Evolutionary conservation across 2,888 invertebrate species (phyloP), one percentile per base, ranked within the genome.

Genomic region (Drosophila kuntzei): DNA sequence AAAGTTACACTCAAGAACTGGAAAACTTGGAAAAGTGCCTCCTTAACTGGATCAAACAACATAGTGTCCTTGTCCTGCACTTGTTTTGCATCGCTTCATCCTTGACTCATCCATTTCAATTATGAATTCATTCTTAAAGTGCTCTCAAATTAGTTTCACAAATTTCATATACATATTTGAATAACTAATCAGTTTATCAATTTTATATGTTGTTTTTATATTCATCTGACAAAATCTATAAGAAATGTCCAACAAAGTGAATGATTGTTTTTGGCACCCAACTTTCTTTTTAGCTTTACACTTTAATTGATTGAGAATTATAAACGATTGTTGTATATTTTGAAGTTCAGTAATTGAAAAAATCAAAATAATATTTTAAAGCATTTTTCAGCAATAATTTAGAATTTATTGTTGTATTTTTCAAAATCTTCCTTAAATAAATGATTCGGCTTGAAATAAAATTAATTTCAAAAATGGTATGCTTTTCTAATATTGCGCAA

Each of bases 81-180:
- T 50, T n/a, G n/a, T n/a, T n/a, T n/a, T 18, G 12, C 25, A 25
- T 6, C 25, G 25, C 2, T n/a, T 27, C 6, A 12, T 47, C 11
- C 25, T 37, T 41, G 37, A n/a, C 53, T 9, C 53, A 39, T 41
- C 27, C 34, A 62, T 54, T 68, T 55, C 22, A 69, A 61, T 67
- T 67, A 57, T 47, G 36, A 69, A 61, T 61, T 51, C 14, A 20
- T 55, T 12, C 25, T 59, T 34, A 32, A 67, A 68, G 63, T 54
- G 63, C 53, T 41, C 12, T 11, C 5, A 57, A 57, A 39, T 57
- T 8, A 51, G 20, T 22, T 44, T 46, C 25, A 25, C 36, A 46
- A 46, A 16, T 57, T 46, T 12, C n/a, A 32, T 46, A 25, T 46
- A 46, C 16, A 46, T 44, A 18, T 46, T 46, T 46, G n/a, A 29